These are phyloP conservation scores for Lymantria dispar DNA, from an alignment of 2,888 invertebrate species.

Conservation along the genomic window DNA sequence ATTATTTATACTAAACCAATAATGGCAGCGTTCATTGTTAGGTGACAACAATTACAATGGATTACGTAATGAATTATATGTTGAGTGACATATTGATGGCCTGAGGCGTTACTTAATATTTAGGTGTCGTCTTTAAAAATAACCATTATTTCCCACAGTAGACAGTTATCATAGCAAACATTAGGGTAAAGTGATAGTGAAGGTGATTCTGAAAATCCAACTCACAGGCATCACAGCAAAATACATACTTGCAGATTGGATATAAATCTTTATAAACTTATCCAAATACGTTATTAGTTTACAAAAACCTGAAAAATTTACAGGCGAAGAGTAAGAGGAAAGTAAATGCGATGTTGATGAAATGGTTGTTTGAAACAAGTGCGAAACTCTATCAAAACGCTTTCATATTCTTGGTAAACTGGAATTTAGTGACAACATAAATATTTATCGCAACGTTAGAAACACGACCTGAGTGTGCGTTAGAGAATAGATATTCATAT, in stretches of 20 bases:
- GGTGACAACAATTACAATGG: no score
- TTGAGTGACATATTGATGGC: no score
- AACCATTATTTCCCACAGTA: no score
- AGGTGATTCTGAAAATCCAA: no score
- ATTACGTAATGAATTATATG: no score
- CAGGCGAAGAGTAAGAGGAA: not conserved
- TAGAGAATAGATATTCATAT: no score
- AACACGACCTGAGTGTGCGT: slow-evolving; percentile 4
- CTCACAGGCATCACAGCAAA: no score
- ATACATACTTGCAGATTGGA: not conserved
- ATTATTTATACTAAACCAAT: slow-evolving; percentile 1
- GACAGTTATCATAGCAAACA: no score
- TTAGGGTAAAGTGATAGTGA: no score
- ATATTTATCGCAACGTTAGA: slow-evolving; percentile 1
- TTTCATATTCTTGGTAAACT: slow-evolving; percentile 12
- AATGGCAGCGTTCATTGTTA: no score
- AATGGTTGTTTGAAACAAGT: slow-evolving; percentile 14
- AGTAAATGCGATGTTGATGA: slow-evolving; percentile 8
- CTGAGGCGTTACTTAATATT: no score
- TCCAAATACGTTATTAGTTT: not conserved
- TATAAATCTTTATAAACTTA: not conserved
- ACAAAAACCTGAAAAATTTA: not conserved
- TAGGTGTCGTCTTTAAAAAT: no score
- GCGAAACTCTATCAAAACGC: slow-evolving; percentile 13
- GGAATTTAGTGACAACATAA: slow-evolving; percentile 7